phyloP scores from a whole-genome alignment of 2,797 vertebrate species.

The Calcarius lapponicus region DNA sequence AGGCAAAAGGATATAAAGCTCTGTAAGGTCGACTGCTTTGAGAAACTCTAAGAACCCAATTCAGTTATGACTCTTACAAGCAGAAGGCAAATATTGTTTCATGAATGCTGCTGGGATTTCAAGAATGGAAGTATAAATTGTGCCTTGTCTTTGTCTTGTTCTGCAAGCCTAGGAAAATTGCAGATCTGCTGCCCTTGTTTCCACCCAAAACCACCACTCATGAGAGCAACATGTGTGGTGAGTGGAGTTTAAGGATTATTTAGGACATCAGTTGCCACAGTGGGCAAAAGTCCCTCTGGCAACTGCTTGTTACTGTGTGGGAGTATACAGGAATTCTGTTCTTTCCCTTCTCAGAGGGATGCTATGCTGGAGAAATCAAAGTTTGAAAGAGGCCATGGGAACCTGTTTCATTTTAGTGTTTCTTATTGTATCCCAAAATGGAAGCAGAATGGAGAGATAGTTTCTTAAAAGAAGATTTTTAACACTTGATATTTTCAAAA shows the following conservation, averaged over 20 bases:
- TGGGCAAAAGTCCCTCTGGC: neutral
- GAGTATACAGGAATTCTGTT: neutral
- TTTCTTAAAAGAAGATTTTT: neutral
- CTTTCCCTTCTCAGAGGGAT: neutral
- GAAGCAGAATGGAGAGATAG: neutral
- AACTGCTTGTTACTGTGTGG: neutral
- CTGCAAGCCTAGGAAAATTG: neutral
- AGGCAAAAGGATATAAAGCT: neutral
- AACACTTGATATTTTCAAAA: neutral
- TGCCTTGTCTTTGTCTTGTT: neutral
- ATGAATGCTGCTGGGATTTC: neutral
- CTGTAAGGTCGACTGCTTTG: neutral
- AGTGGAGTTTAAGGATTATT: neutral
- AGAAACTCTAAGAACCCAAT: neutral
- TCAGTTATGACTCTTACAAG: neutral
- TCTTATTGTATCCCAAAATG: neutral
- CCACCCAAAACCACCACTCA: neutral
- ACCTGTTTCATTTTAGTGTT: neutral
- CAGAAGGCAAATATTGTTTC: neutral
- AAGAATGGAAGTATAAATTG: neutral
- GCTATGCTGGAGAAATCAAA: neutral
- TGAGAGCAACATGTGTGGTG: neutral
- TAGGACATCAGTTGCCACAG: neutral
- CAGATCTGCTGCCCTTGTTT: neutral
- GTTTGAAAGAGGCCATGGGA: neutral